Conservation (phyloP, 2,888 invertebrate genomes). For the Ophonus ardosiacus region DNA sequence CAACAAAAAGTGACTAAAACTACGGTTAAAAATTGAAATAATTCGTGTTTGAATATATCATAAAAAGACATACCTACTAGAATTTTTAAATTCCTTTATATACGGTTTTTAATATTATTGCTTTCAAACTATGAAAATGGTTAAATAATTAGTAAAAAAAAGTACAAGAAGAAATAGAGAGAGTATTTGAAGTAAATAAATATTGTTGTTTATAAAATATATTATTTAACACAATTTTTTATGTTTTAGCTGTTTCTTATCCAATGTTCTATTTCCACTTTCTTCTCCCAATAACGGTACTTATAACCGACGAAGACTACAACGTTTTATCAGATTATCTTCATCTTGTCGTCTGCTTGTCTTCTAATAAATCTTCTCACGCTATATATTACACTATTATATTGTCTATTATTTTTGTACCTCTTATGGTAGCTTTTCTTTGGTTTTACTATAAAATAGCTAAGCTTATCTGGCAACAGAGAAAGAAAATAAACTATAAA, state of each 20-base stretch:
- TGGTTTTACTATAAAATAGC: constrained; percentile 78
- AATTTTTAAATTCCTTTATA: too few species aligned
- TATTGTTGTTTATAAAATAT: too few species aligned
- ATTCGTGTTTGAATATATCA: too few species aligned
- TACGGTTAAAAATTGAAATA: too few species aligned
- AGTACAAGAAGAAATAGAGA: too few species aligned
- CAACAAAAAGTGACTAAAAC: too few species aligned
- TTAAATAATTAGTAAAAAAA: too few species aligned
- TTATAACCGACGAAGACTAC: constrained; percentile 66
- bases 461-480: constrained; percentile 76
- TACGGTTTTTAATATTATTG: too few species aligned
- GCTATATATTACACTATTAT: constrained; percentile 70
- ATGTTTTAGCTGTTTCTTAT: constrained; percentile 72
- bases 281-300: constrained; percentile 69
- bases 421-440: constrained; percentile 76
- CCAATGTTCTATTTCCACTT: constrained; percentile 75
- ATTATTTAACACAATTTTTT: too few species aligned
- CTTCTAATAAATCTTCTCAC: constrained; percentile 62
- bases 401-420: constrained; percentile 74
- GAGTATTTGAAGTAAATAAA: too few species aligned
- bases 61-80: too few species aligned
- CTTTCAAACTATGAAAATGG: too few species aligned
- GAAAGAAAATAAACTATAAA: constrained; percentile 71
- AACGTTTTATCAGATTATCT: constrained; percentile 1
- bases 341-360: background rate